phyloP scores from a whole-genome alignment of 2,113 vertebrate genomes.

The Eptesicus fuscus region DNA sequence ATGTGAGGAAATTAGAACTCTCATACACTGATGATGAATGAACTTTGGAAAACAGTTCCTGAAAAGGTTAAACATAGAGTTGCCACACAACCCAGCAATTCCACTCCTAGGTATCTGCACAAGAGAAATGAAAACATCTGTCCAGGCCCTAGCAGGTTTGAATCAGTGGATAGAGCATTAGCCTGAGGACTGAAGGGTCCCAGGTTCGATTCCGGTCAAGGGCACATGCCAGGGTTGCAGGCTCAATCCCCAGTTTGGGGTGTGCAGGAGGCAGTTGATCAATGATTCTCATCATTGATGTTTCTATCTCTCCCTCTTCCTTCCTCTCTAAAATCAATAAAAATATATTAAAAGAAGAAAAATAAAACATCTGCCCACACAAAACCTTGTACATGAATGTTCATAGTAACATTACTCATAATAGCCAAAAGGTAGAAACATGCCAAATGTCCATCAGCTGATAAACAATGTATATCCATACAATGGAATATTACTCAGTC shows the following conservation, averaged over 20 bases:
- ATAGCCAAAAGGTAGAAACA: background rate
- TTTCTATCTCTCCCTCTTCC: too few species aligned
- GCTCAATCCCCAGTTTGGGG: too few species aligned
- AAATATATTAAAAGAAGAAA: background rate
- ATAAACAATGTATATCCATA: background rate
- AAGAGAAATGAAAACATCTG: slow-evolving; percentile 1
- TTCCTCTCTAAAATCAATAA: too few species aligned
- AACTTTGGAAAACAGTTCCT: background rate
- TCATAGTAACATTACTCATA: background rate
- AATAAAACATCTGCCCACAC: background rate
- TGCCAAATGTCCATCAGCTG: background rate
- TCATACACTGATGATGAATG: background rate
- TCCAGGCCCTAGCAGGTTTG: background rate
- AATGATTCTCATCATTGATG: too few species aligned
- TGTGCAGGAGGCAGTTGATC: too few species aligned
- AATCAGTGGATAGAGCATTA: too few species aligned
- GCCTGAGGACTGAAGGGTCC: too few species aligned
- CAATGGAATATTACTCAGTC: background rate
- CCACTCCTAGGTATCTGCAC: background rate
- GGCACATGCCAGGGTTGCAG: too few species aligned
- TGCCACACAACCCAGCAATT: background rate
- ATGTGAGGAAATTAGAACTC: background rate
- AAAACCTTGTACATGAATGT: background rate
- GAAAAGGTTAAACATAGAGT: background rate
- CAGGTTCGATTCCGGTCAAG: too few species aligned